A percentile compares a stretch with the other conserved stretches of the same genome.
Evolutionary conservation across 1,140 invertebrate genomes (phyloP).

Genomic region (Drosophila kurseongensis): DNA sequence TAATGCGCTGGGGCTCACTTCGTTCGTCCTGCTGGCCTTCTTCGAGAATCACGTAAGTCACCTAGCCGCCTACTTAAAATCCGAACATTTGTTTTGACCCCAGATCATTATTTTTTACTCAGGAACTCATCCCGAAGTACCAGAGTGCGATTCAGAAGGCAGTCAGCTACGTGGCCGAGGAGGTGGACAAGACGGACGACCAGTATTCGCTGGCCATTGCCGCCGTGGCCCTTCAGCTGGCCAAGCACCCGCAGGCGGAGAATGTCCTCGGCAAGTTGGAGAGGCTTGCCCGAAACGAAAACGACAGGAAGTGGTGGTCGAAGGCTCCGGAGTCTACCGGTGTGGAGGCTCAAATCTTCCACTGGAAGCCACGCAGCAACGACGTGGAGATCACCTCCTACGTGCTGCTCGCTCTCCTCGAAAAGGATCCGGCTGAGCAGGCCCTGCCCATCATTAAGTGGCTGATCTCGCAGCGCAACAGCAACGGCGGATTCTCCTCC

Average conservation of each 20-base stretch:
- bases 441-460: constrained; percentile 88
- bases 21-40: constrained; percentile 93
- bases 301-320: constrained; percentile 76
- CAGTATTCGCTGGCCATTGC: constrained; percentile 91
- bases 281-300: constrained; percentile 47
- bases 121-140: constrained; percentile 85
- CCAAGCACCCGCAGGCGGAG: constrained; percentile 86
- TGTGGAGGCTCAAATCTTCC: neutral
- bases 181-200: constrained; percentile 89
- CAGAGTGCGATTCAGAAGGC: constrained; percentile 90
- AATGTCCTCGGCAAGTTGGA: constrained; percentile 67
- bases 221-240: constrained; percentile 91
- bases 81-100: neutral
- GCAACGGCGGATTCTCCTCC: constrained; percentile 91
- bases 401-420: constrained; percentile 88
- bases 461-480: constrained; percentile 91
- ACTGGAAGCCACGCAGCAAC: constrained; percentile 86
- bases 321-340: constrained; percentile 72
- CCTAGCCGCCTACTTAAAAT: neutral
- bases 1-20: constrained; percentile 91
- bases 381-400: constrained; percentile 93
- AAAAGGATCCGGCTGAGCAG: constrained; percentile 86
- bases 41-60: constrained; percentile 88
- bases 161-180: constrained; percentile 91
- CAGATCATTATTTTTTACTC: constrained; percentile 1